Conservation (phyloP, 2,113 vertebrate genomes). For the Forbesichthys agassizii region DNA sequence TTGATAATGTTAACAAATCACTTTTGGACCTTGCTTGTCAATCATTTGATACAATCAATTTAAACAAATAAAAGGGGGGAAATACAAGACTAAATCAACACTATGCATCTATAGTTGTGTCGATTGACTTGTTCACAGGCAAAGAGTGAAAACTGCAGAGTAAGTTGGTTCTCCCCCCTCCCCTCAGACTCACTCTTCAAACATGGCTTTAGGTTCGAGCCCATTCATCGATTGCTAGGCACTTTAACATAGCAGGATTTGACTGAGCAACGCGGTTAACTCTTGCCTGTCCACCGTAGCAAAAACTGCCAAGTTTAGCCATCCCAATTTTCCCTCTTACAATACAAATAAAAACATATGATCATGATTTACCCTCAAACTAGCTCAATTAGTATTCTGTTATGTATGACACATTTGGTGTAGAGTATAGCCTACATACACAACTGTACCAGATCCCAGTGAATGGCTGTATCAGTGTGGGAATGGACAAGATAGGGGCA, state of each 20-base stretch:
- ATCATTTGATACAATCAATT: slow-evolving; percentile 9
- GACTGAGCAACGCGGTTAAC: slow-evolving; percentile 42
- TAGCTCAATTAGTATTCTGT: background rate
- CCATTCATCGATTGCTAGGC: slow-evolving; percentile 44
- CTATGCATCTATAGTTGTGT: background rate
- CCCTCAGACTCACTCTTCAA: slow-evolving; percentile 39
- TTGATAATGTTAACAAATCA: slow-evolving; percentile 6
- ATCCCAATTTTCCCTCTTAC: background rate
- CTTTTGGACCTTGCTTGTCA: slow-evolving; percentile 19
- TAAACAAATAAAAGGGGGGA: background rate
- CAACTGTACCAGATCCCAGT: background rate
- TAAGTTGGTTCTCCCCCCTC: slow-evolving; percentile 31
- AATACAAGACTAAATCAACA: background rate
- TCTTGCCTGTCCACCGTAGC: slow-evolving; percentile 36
- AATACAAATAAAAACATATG: background rate
- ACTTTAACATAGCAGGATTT: slow-evolving; percentile 13
- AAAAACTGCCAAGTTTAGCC: slow-evolving; percentile 18
- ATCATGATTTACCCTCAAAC: background rate
- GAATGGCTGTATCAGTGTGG: slow-evolving; percentile 13
- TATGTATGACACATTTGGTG: slow-evolving; percentile 1
- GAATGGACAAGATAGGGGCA: slow-evolving; percentile 27
- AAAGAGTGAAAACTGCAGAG: slow-evolving; percentile 46
- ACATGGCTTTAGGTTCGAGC: slow-evolving; percentile 36
- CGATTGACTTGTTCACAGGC: slow-evolving; percentile 4
- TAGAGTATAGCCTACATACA: background rate